These are phyloP conservation scores for Papilio polyxenes DNA, from an alignment of 1,140 invertebrate species.

Conservation along the genomic window DNA sequence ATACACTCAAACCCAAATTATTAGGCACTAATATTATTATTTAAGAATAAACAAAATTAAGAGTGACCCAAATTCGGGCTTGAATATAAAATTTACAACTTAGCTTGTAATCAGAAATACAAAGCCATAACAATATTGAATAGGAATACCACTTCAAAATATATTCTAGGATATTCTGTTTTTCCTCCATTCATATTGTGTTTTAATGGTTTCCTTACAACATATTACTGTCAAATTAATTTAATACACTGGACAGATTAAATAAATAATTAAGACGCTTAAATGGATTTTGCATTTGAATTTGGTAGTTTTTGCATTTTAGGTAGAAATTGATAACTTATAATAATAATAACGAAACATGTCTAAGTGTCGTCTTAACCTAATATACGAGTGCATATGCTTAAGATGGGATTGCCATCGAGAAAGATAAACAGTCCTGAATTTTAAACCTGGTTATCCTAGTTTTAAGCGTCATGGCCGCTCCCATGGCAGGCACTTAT, in stretches of 20 bases:
- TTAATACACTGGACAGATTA: too few species aligned
- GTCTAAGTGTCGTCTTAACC: background rate
- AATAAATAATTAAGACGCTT: too few species aligned
- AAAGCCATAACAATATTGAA: background rate
- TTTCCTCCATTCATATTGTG: too few species aligned
- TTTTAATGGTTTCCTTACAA: too few species aligned
- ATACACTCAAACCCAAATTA: background rate
- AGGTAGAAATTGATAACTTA: background rate
- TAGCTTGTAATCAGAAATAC: background rate
- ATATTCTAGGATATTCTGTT: background rate
- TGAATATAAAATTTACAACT: background rate
- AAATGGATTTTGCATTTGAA: too few species aligned
- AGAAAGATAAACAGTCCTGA: background rate
- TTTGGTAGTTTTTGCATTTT: too few species aligned
- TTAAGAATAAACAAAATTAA: background rate
- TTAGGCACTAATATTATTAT: background rate
- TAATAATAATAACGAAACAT: background rate
- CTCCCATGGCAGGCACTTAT: slow-evolving; percentile 31
- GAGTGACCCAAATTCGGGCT: background rate
- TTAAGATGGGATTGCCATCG: background rate
- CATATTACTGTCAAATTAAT: too few species aligned
- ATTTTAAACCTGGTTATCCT: background rate
- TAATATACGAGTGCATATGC: background rate
- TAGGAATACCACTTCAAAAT: background rate
- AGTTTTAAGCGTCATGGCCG: slow-evolving; percentile 10